Percentiles rank a stretch among this genome's conserved stretches.
Evolutionary conservation across 2,888 invertebrate genomes (phyloP).

Genomic region (Helleia helle): DNA sequence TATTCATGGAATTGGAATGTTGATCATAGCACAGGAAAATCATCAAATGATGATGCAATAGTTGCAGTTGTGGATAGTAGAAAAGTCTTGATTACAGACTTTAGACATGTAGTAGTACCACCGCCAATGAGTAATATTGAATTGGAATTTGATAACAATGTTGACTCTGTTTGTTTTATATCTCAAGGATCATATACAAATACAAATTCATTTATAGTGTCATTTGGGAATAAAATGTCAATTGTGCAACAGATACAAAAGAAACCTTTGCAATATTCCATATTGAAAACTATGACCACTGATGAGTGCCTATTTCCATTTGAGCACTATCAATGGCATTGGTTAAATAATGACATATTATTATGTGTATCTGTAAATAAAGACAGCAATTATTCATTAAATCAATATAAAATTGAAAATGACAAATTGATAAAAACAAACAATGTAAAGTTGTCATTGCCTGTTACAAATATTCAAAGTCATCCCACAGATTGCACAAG

Average conservation of each 20-base stretch:
- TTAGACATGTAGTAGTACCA: constrained; percentile 82
- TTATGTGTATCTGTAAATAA: constrained; percentile 42
- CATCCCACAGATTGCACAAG: constrained; percentile 36
- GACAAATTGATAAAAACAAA: constrained; percentile 29
- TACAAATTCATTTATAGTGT: constrained; percentile 58
- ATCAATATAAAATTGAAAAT: constrained; percentile 36
- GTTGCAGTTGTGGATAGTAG: constrained; percentile 86
- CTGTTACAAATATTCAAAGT: constrained; percentile 37
- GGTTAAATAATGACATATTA: constrained; percentile 60
- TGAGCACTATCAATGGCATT: constrained; percentile 70
- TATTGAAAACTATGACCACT: constrained; percentile 29
- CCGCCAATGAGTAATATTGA: constrained; percentile 85
- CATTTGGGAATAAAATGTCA: constrained; percentile 41
- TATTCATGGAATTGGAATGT: constrained; percentile 80
- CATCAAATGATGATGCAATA: constrained; percentile 68
- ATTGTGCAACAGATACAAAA: constrained; percentile 48
- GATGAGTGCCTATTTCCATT: constrained; percentile 40
- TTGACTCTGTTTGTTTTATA: constrained; percentile 77
- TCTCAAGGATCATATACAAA: constrained; percentile 35
- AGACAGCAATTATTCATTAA: constrained; percentile 32
- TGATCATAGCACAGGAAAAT: constrained; percentile 68
- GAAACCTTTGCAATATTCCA: constrained; percentile 44
- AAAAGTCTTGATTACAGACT: constrained; percentile 80
- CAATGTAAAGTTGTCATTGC: constrained; percentile 33
- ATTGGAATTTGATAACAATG: constrained; percentile 65